Conservation (phyloP, 2,888 invertebrate genomes). For the Nemoura dubitans region DNA sequence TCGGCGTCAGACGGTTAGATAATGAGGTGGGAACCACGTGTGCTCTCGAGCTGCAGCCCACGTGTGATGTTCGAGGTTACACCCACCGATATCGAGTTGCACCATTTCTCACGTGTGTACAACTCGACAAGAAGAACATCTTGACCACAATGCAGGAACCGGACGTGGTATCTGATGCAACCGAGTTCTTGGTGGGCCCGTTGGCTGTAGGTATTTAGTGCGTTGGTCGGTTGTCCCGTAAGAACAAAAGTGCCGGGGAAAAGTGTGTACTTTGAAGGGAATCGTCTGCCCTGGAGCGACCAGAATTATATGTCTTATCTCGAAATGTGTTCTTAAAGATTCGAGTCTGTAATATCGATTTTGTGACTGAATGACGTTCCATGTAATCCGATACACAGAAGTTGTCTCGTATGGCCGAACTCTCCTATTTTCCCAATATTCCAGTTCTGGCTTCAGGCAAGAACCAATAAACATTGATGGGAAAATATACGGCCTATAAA, state of each 20-base stretch:
- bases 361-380: not conserved
- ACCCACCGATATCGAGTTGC: not conserved
- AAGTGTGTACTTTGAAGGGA: not conserved
- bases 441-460: conserved; percentile 8
- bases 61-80: not conserved
- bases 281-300: not conserved
- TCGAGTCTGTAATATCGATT: not conserved
- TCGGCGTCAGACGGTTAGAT: not conserved
- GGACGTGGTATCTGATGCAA: not conserved
- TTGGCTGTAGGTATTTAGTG: not conserved
- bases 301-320: not conserved
- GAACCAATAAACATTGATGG: conserved; percentile 19
- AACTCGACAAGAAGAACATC: not conserved
- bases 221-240: not conserved
- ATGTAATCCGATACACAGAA: not conserved
- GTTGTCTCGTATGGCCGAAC: not conserved
- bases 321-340: not conserved
- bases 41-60: conserved; percentile 16
- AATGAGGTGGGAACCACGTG: conserved; percentile 21
- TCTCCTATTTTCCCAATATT: not conserved
- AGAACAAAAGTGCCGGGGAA: not conserved
- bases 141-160: not conserved
- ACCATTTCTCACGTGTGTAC: not conserved
- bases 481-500: conserved; percentile 28
- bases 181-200: not conserved